Conservation (phyloP, 1,140 invertebrate species). For the Dendroctonus ponderosae region DNA sequence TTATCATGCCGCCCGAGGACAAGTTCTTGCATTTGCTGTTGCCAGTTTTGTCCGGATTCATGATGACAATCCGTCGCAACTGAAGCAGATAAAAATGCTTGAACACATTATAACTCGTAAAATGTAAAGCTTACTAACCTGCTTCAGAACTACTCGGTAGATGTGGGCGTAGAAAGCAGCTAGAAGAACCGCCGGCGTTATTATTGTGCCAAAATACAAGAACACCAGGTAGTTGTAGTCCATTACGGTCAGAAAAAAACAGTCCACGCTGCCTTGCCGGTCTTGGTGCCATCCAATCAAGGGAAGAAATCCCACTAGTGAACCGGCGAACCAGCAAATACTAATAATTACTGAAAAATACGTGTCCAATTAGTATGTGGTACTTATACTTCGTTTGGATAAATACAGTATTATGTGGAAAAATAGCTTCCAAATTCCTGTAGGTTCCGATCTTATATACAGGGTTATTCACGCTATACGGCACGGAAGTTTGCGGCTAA, state of each 20-base stretch:
- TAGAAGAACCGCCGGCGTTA: conserved; percentile 79
- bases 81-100: conserved; percentile 39
- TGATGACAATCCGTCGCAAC: conserved; percentile 60
- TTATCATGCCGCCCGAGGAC: conserved; percentile 65
- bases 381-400: too few relatives aligned
- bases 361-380: too few relatives aligned
- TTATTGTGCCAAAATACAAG: conserved; percentile 84
- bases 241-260: conserved; percentile 83
- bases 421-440: too few relatives aligned
- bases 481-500: too few relatives aligned
- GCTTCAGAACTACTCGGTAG: conserved; percentile 82
- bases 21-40: conserved; percentile 32
- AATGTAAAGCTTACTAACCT: conserved; percentile 58
- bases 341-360: conserved; percentile 75
- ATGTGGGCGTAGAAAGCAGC: conserved; percentile 85
- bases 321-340: conserved; percentile 79
- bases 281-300: conserved; percentile 81
- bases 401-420: too few relatives aligned
- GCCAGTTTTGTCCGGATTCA: conserved; percentile 52
- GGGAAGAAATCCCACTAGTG: conserved; percentile 77
- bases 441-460: too few relatives aligned
- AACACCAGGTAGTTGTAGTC: conserved; percentile 85
- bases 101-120: not conserved
- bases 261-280: conserved; percentile 57
- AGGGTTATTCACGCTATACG: too few relatives aligned